phyloP scores from a whole-genome alignment of 2,888 invertebrate species.

The Caenorhabditis angaria region DNA sequence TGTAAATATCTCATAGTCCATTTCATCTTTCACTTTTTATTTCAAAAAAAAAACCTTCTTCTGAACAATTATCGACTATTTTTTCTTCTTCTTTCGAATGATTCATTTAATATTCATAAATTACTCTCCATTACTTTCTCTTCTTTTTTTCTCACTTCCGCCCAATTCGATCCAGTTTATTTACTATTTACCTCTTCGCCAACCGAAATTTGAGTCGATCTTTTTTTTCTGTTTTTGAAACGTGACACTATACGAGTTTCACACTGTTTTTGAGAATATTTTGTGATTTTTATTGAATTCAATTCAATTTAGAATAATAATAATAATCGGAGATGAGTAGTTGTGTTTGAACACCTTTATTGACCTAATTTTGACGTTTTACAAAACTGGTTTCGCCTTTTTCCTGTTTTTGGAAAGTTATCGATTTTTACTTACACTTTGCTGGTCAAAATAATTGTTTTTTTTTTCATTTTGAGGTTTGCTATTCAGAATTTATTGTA shows the following conservation, averaged over 20 bases:
- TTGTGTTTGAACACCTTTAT: slow-evolving; percentile 2
- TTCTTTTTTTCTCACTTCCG: not conserved
- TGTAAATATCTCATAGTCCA: not conserved
- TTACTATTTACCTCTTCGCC: not conserved
- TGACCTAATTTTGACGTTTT: not conserved
- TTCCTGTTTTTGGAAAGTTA: not conserved
- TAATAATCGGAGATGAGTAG: not conserved
- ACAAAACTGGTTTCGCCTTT: not conserved
- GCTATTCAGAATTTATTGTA: no score
- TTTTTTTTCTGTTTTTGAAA: not conserved
- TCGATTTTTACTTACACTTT: not conserved
- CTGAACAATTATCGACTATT: not conserved
- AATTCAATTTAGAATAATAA: no score
- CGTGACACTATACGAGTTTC: not conserved
- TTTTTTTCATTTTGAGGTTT: not conserved
- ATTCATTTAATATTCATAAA: not conserved
- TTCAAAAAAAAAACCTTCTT: not conserved
- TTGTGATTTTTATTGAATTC: not conserved
- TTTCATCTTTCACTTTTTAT: not conserved
- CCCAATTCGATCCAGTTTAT: not conserved
- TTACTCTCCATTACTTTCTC: slow-evolving; percentile 1
- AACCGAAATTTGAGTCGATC: not conserved
- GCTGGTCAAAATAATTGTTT: no score
- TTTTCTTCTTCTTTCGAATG: no score
- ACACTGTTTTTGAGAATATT: not conserved